Evolutionary conservation across 2,888 invertebrate species (phyloP).

Genomic region (Heliconius ismenius): DNA sequence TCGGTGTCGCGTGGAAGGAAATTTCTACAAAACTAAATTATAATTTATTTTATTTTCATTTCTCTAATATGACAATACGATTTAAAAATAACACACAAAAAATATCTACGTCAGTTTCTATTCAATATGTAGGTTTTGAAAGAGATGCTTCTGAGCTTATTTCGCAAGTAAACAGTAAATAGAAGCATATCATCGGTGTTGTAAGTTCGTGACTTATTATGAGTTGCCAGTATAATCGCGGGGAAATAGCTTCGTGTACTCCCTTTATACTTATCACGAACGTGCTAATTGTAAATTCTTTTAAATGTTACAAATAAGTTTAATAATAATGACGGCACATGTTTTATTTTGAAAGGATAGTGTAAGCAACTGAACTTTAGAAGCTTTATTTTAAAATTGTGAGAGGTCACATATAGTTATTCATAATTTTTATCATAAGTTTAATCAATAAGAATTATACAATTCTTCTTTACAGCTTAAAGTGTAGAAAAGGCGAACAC

Average conservation of each 20-base stretch:
- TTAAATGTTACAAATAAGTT: constrained; percentile 10
- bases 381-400: not conserved
- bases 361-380: not conserved
- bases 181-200: constrained; percentile 58
- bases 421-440: too few relatives aligned
- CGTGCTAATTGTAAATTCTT: constrained; percentile 31
- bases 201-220: constrained; percentile 67
- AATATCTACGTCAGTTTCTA: not conserved
- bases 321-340: not conserved
- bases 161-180: constrained; percentile 44
- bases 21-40: too few relatives aligned
- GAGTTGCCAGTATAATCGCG: constrained; percentile 37
- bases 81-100: not conserved
- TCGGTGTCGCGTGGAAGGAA: too few relatives aligned
- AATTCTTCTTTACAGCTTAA: too few relatives aligned
- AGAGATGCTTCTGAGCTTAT: constrained; percentile 37
- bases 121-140: constrained; percentile 30
- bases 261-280: constrained; percentile 31
- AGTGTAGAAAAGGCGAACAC: too few relatives aligned
- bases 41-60: too few relatives aligned
- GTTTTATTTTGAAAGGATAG: not conserved
- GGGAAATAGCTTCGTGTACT: constrained; percentile 34
- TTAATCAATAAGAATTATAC: too few relatives aligned
- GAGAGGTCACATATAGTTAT: too few relatives aligned
- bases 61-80: not conserved